phyloP scores from a whole-genome alignment of 2,797 vertebrate species.

The Anableps anableps region DNA sequence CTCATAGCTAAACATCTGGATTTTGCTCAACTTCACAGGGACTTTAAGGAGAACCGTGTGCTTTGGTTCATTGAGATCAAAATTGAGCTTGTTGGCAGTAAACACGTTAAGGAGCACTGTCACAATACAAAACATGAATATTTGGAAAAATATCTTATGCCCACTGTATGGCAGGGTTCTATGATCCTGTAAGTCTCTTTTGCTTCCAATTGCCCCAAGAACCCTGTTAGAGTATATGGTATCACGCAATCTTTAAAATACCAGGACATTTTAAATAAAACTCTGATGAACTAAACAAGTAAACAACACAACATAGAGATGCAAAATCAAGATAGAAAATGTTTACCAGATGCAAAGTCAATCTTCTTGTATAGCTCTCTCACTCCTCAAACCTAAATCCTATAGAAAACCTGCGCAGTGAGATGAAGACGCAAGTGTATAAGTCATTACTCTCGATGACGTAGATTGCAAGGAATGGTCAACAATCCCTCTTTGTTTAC shows the following conservation, averaged over 20 bases:
- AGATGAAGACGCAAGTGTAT: too few species aligned
- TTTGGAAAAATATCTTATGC: not conserved
- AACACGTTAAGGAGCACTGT: not conserved
- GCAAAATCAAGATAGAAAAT: too few species aligned
- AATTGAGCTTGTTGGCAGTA: not conserved
- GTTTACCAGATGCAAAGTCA: too few species aligned
- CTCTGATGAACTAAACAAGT: too few species aligned
- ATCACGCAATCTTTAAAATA: not conserved
- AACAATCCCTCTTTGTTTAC: too few species aligned
- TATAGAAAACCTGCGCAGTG: too few species aligned
- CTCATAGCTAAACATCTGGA: not conserved
- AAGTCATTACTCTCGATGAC: too few species aligned
- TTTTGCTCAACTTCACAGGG: too few species aligned
- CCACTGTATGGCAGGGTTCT: not conserved
- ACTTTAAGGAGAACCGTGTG: not conserved
- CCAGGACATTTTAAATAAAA: not conserved
- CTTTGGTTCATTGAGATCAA: not conserved
- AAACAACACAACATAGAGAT: too few species aligned
- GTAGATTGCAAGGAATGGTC: too few species aligned
- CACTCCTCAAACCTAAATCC: too few species aligned
- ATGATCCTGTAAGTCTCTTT: not conserved
- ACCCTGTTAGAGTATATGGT: not conserved
- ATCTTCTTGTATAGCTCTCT: too few species aligned
- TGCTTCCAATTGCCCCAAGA: not conserved
- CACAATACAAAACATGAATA: not conserved